Conservation (phyloP, 1,140 invertebrate species). For the Oryzaephilus surinamensis region DNA sequence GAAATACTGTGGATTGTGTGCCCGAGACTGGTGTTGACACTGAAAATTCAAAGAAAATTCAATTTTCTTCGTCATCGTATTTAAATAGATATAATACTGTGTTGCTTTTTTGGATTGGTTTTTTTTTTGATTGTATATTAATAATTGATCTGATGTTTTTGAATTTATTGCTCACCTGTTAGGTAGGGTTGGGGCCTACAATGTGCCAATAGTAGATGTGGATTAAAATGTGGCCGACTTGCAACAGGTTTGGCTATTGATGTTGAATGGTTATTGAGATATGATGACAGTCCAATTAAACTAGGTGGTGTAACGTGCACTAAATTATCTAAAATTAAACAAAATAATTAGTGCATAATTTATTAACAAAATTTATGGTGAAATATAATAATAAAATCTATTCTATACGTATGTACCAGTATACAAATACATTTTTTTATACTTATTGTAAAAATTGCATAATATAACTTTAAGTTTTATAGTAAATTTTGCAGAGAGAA, state of each 20-base stretch:
- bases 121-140: too few relatives aligned
- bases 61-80: background rate
- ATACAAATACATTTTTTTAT: too few relatives aligned
- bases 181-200: conserved; percentile 44
- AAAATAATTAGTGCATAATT: conserved; percentile 4
- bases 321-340: conserved; percentile 28
- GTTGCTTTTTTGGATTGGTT: too few relatives aligned
- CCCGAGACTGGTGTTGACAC: conserved; percentile 30
- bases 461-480: too few relatives aligned
- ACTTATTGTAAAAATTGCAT: too few relatives aligned
- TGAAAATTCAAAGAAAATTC: conserved; percentile 6
- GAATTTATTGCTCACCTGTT: conserved; percentile 35
- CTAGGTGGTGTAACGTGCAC: conserved; percentile 32
- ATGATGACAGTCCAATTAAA: conserved; percentile 31
- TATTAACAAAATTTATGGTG: too few relatives aligned
- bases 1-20: conserved; percentile 47
- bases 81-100: too few relatives aligned
- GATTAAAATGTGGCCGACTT: conserved; percentile 42
- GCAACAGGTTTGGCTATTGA: conserved; percentile 44
- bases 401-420: background rate
- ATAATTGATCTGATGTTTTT: background rate
- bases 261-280: conserved; percentile 28
- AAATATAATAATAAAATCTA: background rate
- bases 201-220: conserved; percentile 39
- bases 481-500: too few relatives aligned